A percentile compares a stretch with the other conserved stretches of the same genome.
phyloP scores from a whole-genome alignment of 2,888 invertebrate species.

The Troilus luridus region DNA sequence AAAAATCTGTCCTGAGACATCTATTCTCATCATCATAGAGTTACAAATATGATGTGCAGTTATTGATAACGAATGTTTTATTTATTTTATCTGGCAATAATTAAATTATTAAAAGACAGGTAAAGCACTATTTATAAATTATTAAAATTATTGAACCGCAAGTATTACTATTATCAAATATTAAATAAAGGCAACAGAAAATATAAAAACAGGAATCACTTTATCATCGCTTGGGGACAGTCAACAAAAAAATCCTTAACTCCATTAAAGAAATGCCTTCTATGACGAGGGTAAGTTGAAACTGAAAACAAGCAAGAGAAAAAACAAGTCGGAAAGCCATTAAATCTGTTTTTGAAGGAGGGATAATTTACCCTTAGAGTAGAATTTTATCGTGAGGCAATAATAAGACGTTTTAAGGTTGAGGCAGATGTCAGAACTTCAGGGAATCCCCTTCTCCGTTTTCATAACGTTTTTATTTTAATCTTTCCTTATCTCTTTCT shows the following conservation, averaged over 20 bases:
- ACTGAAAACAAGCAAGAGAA: neutral
- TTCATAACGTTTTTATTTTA: neutral
- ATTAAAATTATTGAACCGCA: too few relatives aligned
- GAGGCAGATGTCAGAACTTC: neutral
- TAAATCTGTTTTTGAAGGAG: slow-evolving; percentile 5
- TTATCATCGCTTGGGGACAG: neutral
- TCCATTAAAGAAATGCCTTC: neutral
- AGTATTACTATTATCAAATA: neutral
- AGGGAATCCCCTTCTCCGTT: neutral
- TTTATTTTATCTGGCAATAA: too few relatives aligned
- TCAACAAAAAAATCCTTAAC: neutral
- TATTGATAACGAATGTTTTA: too few relatives aligned
- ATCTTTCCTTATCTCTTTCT: neutral
- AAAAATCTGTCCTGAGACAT: too few relatives aligned
- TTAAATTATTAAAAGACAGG: too few relatives aligned
- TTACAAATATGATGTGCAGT: too few relatives aligned
- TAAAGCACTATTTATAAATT: too few relatives aligned
- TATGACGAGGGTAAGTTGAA: neutral
- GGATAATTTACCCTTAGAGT: neutral
- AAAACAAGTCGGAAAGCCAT: neutral
- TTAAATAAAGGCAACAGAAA: too few relatives aligned
- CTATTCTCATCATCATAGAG: too few relatives aligned
- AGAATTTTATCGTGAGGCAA: neutral
- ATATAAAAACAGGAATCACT: neutral
- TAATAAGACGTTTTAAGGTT: neutral